phyloP scores from a whole-genome alignment of 2,888 invertebrate genomes.

The Hofmannophila pseudospretella region DNA sequence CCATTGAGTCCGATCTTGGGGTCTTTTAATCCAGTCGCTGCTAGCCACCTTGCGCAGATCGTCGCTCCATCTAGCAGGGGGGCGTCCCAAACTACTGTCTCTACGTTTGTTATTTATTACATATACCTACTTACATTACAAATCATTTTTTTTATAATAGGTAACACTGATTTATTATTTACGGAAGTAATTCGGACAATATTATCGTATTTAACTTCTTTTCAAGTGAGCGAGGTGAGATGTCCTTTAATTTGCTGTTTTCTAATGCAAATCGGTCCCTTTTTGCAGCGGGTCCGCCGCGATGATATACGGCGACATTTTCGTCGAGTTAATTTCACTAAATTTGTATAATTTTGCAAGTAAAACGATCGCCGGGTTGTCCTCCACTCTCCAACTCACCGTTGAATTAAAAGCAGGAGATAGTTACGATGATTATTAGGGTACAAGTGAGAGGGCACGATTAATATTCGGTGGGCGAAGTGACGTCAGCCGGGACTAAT shows the following conservation, averaged over 20 bases:
- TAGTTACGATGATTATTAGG: slow-evolving; percentile 43
- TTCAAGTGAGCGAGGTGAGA: slow-evolving; percentile 11
- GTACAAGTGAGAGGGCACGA: slow-evolving; percentile 36
- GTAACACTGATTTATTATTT: too few relatives aligned
- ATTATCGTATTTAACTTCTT: neutral
- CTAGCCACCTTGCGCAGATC: too few relatives aligned
- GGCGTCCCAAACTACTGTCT: too few relatives aligned
- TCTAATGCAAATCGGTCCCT: slow-evolving; percentile 39
- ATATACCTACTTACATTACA: too few relatives aligned
- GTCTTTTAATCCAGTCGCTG: too few relatives aligned
- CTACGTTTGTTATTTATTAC: too few relatives aligned
- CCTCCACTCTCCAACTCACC: slow-evolving; percentile 29
- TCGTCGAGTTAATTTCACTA: slow-evolving; percentile 37
- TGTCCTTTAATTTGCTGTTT: slow-evolving; percentile 33
- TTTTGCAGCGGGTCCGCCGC: slow-evolving; percentile 34
- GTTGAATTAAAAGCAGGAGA: slow-evolving; percentile 26
- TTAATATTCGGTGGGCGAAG: slow-evolving; percentile 51
- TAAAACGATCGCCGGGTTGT: slow-evolving; percentile 38
- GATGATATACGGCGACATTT: slow-evolving; percentile 48
- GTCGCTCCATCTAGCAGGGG: too few relatives aligned
- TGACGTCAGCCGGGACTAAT: slow-evolving; percentile 49
- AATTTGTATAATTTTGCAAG: slow-evolving; percentile 47
- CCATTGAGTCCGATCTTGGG: too few relatives aligned
- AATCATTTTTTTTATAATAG: too few relatives aligned
- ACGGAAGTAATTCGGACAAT: too few relatives aligned